Base-by-base conservation (phyloP, 2,888 invertebrate genomes). In the Cephalotes varians region DNA sequence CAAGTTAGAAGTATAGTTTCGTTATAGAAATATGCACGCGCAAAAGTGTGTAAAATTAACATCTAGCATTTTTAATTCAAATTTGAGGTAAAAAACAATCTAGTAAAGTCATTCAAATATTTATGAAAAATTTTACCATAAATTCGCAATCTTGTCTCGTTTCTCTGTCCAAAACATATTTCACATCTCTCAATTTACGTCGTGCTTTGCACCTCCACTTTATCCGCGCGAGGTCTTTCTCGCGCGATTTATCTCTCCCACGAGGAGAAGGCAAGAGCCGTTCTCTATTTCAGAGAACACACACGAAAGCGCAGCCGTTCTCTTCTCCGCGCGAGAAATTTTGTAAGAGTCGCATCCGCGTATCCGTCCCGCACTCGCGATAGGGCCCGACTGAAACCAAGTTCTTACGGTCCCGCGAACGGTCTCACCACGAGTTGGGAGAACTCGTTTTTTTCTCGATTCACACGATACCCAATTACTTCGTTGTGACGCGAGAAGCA, bases 401-500 rank as follows among this genome's bases (percentile, higher is more conserved):
- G 21, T 47, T 64, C 47, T 64, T 64, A 28, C 21, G 18, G 34
- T 62, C 3, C 9, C 21, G 31, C 47, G 31, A 31, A 64, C 12
- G 12, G 44, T 44, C 44, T 40, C 44, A 47, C 40, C 47, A 34
- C 10, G 73, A 74, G 47, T 47, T 62, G 37, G 15, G 28, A 56
- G 56, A 72, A 25, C 18, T 74, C 31, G 64, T 34, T 62, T 73
- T 62, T 73, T 71, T 21, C 31, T 44, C 73, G 21, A 1, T 15
- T 74, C 73, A 15, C 64, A 73, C 40, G 25, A 44, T 73, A 12
- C 44, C n/a, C 40, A 40, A 40, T 40, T 40, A 12, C 10, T 40
- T 44, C 44, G 18, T 62, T 31, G 56, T 72, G 56, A 62, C 44
- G 44, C 60, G 62, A 1, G 73, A 62, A 74, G 31, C 47, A 62